phyloP scores from a whole-genome alignment of 1,140 invertebrate genomes.

The Glomeris maerens region DNA sequence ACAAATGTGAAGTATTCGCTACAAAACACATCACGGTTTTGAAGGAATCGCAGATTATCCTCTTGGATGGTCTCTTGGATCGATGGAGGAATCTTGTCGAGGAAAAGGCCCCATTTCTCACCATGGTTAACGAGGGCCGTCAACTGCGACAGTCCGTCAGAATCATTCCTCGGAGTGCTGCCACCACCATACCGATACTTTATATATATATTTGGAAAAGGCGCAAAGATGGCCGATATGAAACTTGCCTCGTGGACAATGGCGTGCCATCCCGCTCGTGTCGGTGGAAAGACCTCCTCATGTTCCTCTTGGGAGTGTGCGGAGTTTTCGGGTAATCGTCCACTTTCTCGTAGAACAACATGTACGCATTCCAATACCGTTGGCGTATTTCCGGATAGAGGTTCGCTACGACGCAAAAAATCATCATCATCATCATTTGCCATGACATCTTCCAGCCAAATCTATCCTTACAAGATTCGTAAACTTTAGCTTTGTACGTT shows the following conservation, averaged over 20 bases:
- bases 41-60: conserved; percentile 40
- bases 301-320: conserved; percentile 25
- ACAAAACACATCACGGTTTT: conserved; percentile 39
- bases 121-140: conserved; percentile 39
- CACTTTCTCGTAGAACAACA: conserved; percentile 41
- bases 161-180: conserved; percentile 9
- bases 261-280: neutral
- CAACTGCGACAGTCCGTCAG: conserved; percentile 36
- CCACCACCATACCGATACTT: neutral
- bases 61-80: conserved; percentile 36
- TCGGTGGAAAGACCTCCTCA: conserved; percentile 16
- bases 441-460: neutral
- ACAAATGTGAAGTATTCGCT: conserved; percentile 41
- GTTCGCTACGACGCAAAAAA: conserved; percentile 18
- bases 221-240: too few relatives aligned
- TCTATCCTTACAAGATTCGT: conserved; percentile 27
- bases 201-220: neutral
- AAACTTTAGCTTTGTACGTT: conserved; percentile 37
- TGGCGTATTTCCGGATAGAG: conserved; percentile 32
- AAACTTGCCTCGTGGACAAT: neutral
- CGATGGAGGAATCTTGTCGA: conserved; percentile 34
- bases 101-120: conserved; percentile 35
- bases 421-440: neutral
- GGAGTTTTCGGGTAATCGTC: conserved; percentile 28
- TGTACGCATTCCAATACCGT: conserved; percentile 46